Evolutionary conservation across 2,113 vertebrate species (phyloP).

Genomic region (Takifugu bimaculatus): DNA sequence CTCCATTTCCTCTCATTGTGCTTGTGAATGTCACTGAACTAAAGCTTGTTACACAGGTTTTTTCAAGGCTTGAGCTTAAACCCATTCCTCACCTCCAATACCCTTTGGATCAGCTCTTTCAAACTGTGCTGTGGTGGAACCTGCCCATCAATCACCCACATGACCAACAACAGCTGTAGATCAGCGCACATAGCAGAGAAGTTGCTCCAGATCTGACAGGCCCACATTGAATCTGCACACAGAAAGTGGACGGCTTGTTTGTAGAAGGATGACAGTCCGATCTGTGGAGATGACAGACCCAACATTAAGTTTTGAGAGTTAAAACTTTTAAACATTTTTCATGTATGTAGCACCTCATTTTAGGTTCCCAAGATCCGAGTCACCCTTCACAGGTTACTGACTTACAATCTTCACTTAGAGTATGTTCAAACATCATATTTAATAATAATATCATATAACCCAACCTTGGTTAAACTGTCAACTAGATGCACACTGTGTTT

Average conservation of each 20-base stretch:
- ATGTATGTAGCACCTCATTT: not conserved
- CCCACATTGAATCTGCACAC: conserved; percentile 46
- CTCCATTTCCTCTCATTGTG: conserved; percentile 48
- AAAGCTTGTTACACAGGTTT: conserved; percentile 25
- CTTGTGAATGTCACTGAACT: conserved; percentile 6
- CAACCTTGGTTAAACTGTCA: too few species aligned
- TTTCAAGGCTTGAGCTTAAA: not conserved
- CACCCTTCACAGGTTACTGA: too few species aligned
- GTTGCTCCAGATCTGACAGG: conserved; percentile 56
- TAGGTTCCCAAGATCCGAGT: too few species aligned
- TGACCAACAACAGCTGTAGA: conserved; percentile 68
- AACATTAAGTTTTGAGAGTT: not conserved
- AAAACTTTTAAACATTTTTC: not conserved
- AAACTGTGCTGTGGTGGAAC: conserved; percentile 32
- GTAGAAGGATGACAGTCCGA: conserved; percentile 76
- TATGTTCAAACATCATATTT: too few species aligned
- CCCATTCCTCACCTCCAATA: conserved; percentile 73
- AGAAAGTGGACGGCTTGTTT: conserved; percentile 72
- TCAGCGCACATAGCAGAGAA: conserved; percentile 60
- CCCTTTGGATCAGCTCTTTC: conserved; percentile 57
- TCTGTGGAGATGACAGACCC: conserved; percentile 59
- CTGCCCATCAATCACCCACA: conserved; percentile 60
- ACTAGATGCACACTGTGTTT: too few species aligned
- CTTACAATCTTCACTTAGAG: too few species aligned
- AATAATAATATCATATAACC: too few species aligned